phyloP scores from a whole-genome alignment of 2,888 invertebrate genomes.

The Drosophila rubida region DNA sequence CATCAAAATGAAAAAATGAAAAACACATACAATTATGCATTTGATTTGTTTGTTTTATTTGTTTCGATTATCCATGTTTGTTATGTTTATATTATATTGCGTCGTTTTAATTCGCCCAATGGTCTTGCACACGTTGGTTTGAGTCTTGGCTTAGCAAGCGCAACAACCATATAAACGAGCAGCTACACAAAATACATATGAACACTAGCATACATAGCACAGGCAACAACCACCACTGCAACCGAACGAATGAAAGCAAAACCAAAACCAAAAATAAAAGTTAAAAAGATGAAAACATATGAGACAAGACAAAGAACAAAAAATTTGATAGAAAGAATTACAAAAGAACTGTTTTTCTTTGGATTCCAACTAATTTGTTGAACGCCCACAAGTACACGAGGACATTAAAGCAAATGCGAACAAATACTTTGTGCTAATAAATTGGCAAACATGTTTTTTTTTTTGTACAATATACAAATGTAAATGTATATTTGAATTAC shows the following conservation, averaged over 20 bases:
- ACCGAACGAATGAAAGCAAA: conserved; percentile 58
- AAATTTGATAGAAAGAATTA: background rate
- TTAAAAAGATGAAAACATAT: too few relatives aligned
- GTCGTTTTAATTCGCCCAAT: conserved; percentile 21
- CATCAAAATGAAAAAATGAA: conserved; percentile 18
- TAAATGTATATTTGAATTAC: conserved; percentile 4
- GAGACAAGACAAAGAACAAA: conserved; percentile 7
- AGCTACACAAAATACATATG: conserved; percentile 20
- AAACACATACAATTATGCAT: conserved; percentile 24
- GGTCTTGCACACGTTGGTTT: conserved; percentile 40
- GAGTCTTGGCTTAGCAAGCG: conserved; percentile 43
- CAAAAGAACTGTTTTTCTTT: conserved; percentile 3
- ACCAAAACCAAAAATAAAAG: conserved; percentile 18
- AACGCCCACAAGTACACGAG: background rate
- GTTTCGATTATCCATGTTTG: background rate
- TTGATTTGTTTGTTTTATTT: conserved; percentile 22
- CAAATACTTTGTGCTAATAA: background rate
- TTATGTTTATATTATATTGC: conserved; percentile 4
- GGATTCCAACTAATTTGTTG: conserved; percentile 8
- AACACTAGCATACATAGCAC: conserved; percentile 49
- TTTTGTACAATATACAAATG: conserved; percentile 2
- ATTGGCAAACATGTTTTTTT: background rate
- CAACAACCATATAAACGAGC: conserved; percentile 31
- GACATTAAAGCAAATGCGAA: conserved; percentile 1
- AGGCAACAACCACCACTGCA: conserved; percentile 76